Percentiles rank a stretch among this genome's conserved stretches.
These are phyloP conservation scores for Lysandra coridon DNA, from an alignment of 2,888 invertebrate species.

Conservation along the genomic window DNA sequence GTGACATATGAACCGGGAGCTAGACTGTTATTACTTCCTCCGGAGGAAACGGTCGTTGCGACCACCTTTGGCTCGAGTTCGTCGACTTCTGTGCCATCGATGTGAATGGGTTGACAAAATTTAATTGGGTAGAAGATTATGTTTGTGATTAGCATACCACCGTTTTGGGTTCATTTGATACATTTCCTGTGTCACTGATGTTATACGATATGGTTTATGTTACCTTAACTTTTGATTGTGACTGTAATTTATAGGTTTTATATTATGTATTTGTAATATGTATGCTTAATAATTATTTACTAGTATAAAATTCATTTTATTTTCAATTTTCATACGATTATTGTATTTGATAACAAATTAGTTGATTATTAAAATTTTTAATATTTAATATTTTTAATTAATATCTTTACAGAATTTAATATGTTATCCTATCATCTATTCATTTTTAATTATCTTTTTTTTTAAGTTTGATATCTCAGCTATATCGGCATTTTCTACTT, in stretches of 20 bases:
- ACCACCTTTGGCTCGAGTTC: slow-evolving; percentile 38
- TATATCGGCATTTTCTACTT: not conserved
- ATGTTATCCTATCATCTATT: too few relatives aligned
- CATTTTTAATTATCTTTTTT: too few relatives aligned
- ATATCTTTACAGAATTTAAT: too few relatives aligned
- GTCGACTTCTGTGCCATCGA: slow-evolving; percentile 26
- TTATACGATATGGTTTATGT: not conserved
- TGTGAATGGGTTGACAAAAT: not conserved
- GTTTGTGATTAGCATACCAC: slow-evolving; percentile 19
- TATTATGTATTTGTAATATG: too few relatives aligned
- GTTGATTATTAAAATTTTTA: too few relatives aligned
- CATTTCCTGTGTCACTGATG: not conserved
- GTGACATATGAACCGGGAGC: slow-evolving; percentile 79
- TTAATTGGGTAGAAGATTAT: slow-evolving; percentile 26
- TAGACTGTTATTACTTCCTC: slow-evolving; percentile 81
- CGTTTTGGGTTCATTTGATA: not conserved
- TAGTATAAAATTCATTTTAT: too few relatives aligned
- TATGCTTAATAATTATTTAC: too few relatives aligned
- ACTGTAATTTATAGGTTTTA: too few relatives aligned
- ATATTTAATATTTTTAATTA: too few relatives aligned
- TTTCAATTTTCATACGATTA: too few relatives aligned
- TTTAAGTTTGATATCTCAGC: not conserved
- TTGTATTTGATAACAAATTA: too few relatives aligned
- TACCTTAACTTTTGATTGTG: too few relatives aligned
- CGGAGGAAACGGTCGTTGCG: slow-evolving; percentile 68